phyloP scores from a whole-genome alignment of 2,113 vertebrate genomes.

The Anoura caudifer region DNA sequence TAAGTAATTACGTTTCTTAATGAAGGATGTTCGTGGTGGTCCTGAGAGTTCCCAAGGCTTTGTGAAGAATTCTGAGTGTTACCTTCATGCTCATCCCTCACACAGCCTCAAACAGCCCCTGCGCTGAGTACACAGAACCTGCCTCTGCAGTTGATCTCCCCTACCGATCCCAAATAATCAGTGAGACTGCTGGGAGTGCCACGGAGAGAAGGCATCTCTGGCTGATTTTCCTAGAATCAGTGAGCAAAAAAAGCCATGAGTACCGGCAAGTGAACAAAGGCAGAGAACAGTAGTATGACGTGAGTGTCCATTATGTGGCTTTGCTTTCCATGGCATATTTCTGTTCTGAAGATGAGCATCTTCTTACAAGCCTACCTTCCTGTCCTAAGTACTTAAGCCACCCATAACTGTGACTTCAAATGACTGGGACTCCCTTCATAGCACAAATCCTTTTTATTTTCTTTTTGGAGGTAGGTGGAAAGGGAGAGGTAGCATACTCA shows the following conservation, averaged over 20 bases:
- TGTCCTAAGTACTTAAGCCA: not conserved
- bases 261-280: rapidly evolving
- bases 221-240: not conserved
- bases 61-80: not conserved
- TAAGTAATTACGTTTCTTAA: not conserved
- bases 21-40: not conserved
- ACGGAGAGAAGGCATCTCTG: not conserved
- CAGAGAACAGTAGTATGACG: not conserved
- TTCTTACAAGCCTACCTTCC: not conserved
- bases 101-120: not conserved
- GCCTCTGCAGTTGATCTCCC: not conserved
- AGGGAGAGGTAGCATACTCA: not conserved
- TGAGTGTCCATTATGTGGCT: not conserved
- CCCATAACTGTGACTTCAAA: not conserved
- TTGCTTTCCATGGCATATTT: not conserved
- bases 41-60: not conserved
- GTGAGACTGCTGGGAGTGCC: rapidly evolving
- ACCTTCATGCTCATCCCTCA: not conserved
- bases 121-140: not conserved
- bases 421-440: not conserved
- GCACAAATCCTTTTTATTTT: not conserved
- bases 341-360: not conserved
- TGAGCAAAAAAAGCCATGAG: not conserved
- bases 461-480: not conserved
- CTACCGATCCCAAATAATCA: rapidly evolving